Base-by-base conservation (phyloP, 1,140 invertebrate genomes). In the Cephus cinctus region DNA sequence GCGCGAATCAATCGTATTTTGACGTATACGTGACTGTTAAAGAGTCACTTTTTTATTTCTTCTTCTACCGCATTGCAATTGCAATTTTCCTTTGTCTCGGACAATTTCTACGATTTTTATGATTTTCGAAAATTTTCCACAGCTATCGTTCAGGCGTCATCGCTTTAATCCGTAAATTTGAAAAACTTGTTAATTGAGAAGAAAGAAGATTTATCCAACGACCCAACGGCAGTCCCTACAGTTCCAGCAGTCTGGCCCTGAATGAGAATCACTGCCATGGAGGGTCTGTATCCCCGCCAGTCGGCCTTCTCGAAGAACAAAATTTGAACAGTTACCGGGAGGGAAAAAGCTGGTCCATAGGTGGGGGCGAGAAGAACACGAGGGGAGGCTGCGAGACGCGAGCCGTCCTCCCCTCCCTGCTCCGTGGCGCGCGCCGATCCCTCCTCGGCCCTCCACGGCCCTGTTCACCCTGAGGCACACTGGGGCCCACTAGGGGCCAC, bases 291-390 rank as follows among this genome's bases (percentile, higher is more conserved):
- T 59, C 59, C 56, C 54, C 63, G 61, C 59, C 54, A 48, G 40
- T 47, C 55, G 32, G 42, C n/a, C 47, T 52, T 61, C 49, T 56
- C 55, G 54, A 47, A 55, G 52, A 69, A 66, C 65, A 67, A 75
- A 74, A 75, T 73, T 72, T 67, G 67, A 72, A 74, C 70, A 74
- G 71, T 71, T 74, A 73, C 63, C 62, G 65, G 55, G 59, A 64
- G 65, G 62, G 65, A 67, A 73, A 68, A 70, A 67, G 65, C 63
- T 68, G 69, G 65, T 69, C 62, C 64, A 63, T 18, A 45, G 35
- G 35, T n/a, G 39, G 14, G 32, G 16, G 11, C n/a, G 23, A 43
- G 42, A 19, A 40, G 41, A 38, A 56, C 52, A 23, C 45, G 57
- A 59, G 55, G 61, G 43, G 65, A 61, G 59, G 54, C 58, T 52